These are phyloP conservation scores for Xerus inauris DNA, from an alignment of 2,113 vertebrate genomes.

Conservation along the genomic window DNA sequence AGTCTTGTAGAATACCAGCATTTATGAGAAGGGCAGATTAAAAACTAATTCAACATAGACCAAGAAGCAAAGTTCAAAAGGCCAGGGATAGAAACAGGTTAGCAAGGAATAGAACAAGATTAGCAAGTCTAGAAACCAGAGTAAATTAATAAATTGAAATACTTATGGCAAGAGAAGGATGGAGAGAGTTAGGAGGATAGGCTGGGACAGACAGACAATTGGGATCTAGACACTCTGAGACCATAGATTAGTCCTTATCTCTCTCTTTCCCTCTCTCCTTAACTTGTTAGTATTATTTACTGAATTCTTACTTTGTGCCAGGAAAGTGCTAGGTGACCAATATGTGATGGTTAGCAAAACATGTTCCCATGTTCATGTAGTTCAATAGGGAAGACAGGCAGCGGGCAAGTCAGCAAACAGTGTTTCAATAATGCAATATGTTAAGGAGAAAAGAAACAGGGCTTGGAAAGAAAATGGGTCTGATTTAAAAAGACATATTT, in stretches of 20 bases:
- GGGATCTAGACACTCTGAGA: not conserved
- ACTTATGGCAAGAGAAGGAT: not conserved
- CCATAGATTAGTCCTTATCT: not conserved
- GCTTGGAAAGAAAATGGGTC: not conserved
- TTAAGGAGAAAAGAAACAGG: not conserved
- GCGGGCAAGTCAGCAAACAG: not conserved
- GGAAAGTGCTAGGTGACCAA: not conserved
- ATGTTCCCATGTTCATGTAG: not conserved
- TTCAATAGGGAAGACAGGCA: not conserved
- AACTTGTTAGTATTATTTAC: not conserved
- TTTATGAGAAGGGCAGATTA: not conserved
- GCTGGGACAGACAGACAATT: not conserved
- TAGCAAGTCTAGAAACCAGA: not conserved
- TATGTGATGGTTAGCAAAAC: not conserved
- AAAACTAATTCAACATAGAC: not conserved
- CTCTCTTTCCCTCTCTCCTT: not conserved
- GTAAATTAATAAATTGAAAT: not conserved
- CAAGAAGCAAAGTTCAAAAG: conserved; percentile 3
- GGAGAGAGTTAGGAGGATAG: not conserved
- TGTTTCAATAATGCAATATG: not conserved
- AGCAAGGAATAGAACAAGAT: not conserved
- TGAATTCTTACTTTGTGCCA: not conserved
- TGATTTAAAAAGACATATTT: not conserved
- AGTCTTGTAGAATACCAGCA: not conserved
- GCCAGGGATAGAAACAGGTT: not conserved